A percentile compares a stretch with the other conserved stretches of the same genome.
These are phyloP conservation scores for Dolichopus griseipennis DNA, from an alignment of 2,888 invertebrate genomes.

Conservation along the genomic window DNA sequence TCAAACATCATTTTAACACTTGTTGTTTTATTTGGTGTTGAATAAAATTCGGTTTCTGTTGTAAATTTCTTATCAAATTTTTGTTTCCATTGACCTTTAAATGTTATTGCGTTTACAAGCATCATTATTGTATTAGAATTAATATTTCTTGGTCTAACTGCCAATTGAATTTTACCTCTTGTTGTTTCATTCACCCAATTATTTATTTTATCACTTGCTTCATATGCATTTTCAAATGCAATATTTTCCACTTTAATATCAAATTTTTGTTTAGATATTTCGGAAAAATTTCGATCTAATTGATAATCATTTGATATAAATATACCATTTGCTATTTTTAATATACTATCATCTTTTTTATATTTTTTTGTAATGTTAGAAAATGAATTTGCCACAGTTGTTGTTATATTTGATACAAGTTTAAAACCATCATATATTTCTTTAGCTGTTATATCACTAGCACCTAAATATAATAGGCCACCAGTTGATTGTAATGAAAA, in stretches of 20 bases:
- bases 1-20: slow-evolving; percentile 62
- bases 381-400: slow-evolving; percentile 17
- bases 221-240: slow-evolving; percentile 50
- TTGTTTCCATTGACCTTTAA: slow-evolving; percentile 73
- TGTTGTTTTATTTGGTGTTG: slow-evolving; percentile 47
- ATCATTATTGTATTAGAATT: slow-evolving; percentile 60
- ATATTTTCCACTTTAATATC: slow-evolving; percentile 56
- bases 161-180: slow-evolving; percentile 59
- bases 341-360: slow-evolving; percentile 17
- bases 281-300: slow-evolving; percentile 49
- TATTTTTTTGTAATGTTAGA: slow-evolving; percentile 13
- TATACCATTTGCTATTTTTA: slow-evolving; percentile 62
- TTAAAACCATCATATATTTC: slow-evolving; percentile 50
- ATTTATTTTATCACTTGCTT: slow-evolving; percentile 59
- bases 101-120: slow-evolving; percentile 77
- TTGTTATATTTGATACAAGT: slow-evolving; percentile 14
- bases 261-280: slow-evolving; percentile 54
- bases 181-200: slow-evolving; percentile 75
- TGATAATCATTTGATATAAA: slow-evolving; percentile 53
- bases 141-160: slow-evolving; percentile 48
- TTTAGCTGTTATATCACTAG: slow-evolving; percentile 49
- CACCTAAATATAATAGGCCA: slow-evolving; percentile 59
- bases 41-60: slow-evolving; percentile 55
- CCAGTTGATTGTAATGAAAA: slow-evolving; percentile 60
- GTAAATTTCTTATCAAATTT: slow-evolving; percentile 57